Conservation (phyloP, 2,888 invertebrate genomes). For the Hybos culiciformis region DNA sequence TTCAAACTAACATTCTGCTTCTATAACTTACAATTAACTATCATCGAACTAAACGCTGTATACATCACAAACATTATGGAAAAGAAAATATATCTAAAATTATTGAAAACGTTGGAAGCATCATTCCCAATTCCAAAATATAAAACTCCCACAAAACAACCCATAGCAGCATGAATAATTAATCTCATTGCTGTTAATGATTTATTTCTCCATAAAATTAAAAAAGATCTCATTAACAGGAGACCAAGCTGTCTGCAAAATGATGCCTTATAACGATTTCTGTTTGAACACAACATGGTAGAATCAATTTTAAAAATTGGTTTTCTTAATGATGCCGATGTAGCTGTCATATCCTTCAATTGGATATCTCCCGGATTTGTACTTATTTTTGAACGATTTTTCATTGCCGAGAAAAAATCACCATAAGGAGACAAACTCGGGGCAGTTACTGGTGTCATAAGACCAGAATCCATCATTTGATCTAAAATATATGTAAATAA, state of each 20-base stretch:
- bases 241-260: slow-evolving; percentile 44
- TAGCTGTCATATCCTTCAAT: slow-evolving; percentile 17
- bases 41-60: slow-evolving; percentile 80
- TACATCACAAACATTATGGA: slow-evolving; percentile 89
- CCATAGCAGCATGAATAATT: slow-evolving; percentile 65
- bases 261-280: slow-evolving; percentile 41
- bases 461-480: slow-evolving; percentile 39
- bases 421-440: slow-evolving; percentile 23
- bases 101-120: slow-evolving; percentile 67
- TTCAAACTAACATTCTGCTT: not conserved
- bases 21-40: slow-evolving; percentile 70
- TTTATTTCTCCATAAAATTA: slow-evolving; percentile 54
- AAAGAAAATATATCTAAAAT: slow-evolving; percentile 81
- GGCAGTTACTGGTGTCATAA: slow-evolving; percentile 40
- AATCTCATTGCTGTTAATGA: slow-evolving; percentile 64
- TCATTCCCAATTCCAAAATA: slow-evolving; percentile 80
- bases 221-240: slow-evolving; percentile 47
- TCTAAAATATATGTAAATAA: too few species aligned
- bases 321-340: slow-evolving; percentile 20
- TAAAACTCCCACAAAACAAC: slow-evolving; percentile 65
- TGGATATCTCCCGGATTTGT: slow-evolving; percentile 22
- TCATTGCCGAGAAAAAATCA: slow-evolving; percentile 16
- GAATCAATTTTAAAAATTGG: slow-evolving; percentile 21
- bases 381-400: slow-evolving; percentile 12
- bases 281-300: slow-evolving; percentile 25